A percentile compares a stretch with the other conserved stretches of the same genome.
Evolutionary conservation across 1,140 invertebrate genomes (phyloP).

Genomic region (Pseudomyrmex concolor): DNA sequence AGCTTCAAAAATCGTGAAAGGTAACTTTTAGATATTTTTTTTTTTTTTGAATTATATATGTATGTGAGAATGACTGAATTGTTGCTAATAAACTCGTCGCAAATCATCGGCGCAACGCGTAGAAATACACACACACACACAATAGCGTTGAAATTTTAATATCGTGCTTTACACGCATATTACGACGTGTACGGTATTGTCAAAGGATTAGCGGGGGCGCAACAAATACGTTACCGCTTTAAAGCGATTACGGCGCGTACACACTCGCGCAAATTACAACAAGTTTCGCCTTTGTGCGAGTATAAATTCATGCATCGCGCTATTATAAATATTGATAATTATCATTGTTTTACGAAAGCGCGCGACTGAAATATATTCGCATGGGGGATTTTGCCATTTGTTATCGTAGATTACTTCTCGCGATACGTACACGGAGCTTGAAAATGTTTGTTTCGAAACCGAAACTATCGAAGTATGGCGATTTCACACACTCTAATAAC

Average conservation of each 20-base stretch:
- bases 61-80: not conserved
- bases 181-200: slow-evolving; percentile 22
- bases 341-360: slow-evolving; percentile 29
- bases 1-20: too few species aligned
- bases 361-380: slow-evolving; percentile 20
- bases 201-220: slow-evolving; percentile 32
- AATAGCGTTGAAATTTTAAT: slow-evolving; percentile 50
- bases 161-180: slow-evolving; percentile 16
- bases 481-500: not conserved
- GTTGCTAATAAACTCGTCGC: slow-evolving; percentile 12
- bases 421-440: not conserved
- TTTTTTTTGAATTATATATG: not conserved
- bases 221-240: slow-evolving; percentile 35
- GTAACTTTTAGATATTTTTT: too few species aligned
- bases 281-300: slow-evolving; percentile 8
- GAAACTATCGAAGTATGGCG: too few species aligned
- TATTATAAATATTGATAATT: slow-evolving; percentile 35
- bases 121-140: not conserved
- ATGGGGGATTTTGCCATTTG: not conserved
- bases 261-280: slow-evolving; percentile 33
- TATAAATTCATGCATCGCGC: slow-evolving; percentile 38
- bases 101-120: not conserved
- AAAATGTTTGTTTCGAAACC: slow-evolving; percentile 22
- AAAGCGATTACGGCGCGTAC: slow-evolving; percentile 49
- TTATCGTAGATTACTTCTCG: not conserved